Evolutionary conservation across 2,888 invertebrate genomes (phyloP).

Genomic region (Eupsilia transversa): DNA sequence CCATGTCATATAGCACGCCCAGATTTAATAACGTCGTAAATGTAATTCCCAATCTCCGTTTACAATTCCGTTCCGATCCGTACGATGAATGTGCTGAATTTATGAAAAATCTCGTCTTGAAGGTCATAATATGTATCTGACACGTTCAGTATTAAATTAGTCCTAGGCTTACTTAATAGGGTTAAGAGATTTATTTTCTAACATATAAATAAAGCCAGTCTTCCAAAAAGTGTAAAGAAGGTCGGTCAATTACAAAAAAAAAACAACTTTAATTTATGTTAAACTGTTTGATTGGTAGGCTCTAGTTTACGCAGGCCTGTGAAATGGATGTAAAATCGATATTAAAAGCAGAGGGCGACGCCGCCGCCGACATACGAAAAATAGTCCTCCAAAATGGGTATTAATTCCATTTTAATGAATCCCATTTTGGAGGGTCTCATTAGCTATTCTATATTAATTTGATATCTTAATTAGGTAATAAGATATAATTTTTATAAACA

Average conservation of each 20-base stretch:
- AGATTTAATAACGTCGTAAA: slow-evolving; percentile 57
- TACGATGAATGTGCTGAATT: slow-evolving; percentile 18
- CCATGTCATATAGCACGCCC: slow-evolving; percentile 40
- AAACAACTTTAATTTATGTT: neutral
- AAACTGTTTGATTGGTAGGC: neutral
- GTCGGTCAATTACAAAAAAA: too few relatives aligned
- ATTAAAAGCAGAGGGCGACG: too few relatives aligned
- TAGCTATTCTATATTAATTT: too few relatives aligned
- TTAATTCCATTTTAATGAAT: too few relatives aligned
- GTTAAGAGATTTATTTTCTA: neutral
- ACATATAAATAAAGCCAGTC: neutral
- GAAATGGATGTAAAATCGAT: too few relatives aligned
- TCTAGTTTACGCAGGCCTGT: too few relatives aligned
- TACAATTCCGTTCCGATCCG: slow-evolving; percentile 27
- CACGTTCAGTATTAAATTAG: slow-evolving; percentile 2
- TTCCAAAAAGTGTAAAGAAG: neutral
- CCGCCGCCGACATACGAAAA: too few relatives aligned
- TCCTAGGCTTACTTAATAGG: neutral
- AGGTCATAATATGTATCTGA: slow-evolving; percentile 1
- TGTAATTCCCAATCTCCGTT: slow-evolving; percentile 55
- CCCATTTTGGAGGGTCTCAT: too few relatives aligned
- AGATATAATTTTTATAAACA: too few relatives aligned
- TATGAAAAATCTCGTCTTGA: slow-evolving; percentile 18
- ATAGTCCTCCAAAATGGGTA: too few relatives aligned
- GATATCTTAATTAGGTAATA: too few relatives aligned